Conservation (phyloP, 2,888 invertebrate species). For the Oscheius sp. region DNA sequence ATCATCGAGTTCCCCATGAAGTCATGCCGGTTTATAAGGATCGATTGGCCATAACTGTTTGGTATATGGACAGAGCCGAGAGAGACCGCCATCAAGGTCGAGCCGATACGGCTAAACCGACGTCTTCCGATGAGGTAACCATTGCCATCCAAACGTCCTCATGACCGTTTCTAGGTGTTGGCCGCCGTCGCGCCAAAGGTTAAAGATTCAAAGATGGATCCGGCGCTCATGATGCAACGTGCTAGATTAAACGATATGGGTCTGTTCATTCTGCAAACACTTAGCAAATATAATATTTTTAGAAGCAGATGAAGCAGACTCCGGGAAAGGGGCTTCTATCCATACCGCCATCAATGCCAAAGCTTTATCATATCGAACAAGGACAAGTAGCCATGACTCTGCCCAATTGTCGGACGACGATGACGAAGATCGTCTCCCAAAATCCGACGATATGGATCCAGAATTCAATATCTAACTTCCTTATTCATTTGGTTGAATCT, state of each 20-base stretch:
- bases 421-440: constrained; percentile 20
- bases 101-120: background rate
- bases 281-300: background rate
- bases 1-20: constrained; percentile 94
- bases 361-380: background rate
- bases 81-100: constrained; percentile 39
- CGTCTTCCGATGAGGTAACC: background rate
- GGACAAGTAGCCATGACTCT: constrained; percentile 8
- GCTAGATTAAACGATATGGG: background rate
- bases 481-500: background rate
- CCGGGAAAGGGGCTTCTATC: constrained; percentile 15
- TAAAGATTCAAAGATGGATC: constrained; percentile 14
- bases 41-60: constrained; percentile 72
- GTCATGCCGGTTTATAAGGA: constrained; percentile 91
- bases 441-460: constrained; percentile 2
- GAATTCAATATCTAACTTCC: constrained; percentile 20
- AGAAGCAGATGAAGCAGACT: constrained; percentile 30
- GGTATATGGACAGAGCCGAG: constrained; percentile 62
- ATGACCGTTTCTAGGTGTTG: background rate
- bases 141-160: background rate
- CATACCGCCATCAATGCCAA: background rate
- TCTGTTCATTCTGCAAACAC: background rate
- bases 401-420: constrained; percentile 12
- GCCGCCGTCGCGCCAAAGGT: constrained; percentile 6
- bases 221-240: background rate